Evolutionary conservation across 1,140 invertebrate species (phyloP), one percentile per base, ranked within the genome.

Genomic region (Globodera rostochiensis): DNA sequence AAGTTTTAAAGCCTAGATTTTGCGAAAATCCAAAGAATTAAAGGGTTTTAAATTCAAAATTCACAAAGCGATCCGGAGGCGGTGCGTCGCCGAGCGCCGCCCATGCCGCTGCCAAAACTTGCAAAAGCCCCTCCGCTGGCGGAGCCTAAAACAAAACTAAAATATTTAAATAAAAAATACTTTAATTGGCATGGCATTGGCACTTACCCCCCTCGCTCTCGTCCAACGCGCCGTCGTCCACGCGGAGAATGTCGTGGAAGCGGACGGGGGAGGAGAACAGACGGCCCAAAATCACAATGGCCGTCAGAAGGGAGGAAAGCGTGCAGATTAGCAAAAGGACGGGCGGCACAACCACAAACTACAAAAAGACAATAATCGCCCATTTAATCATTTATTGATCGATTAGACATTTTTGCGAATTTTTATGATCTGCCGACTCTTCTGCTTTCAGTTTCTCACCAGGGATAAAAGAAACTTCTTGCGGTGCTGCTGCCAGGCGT

Each of bases 401-500:
- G 77, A 70, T 78, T 73, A 45, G 46, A 21, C n/a, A 53, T 13
- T 76, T 36, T 36, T 36, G 25, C 25, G 25, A 36, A 2, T 36
- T 36, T 36, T 36, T 1, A 36, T 36, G 25, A 36, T 36, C 25
- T 36, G 50, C 70, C n/a, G 66, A 79, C 49, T 6, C 36, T 79
- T 36, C 25, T 64, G 25, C 66, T 82, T 5, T 81, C 76, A 36
- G 11, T 81, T n/a, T 60, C 47, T 25, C 53, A 85, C 84, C 77
- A 85, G 21, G 9, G 85, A 86, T n/a, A 86, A 50, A 8, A 86
- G 67, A 76, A 86, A 86, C 66, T 86, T 86, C 67, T 86, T 86
- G 25, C 85, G 82, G 73, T 86, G 85, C 49, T 86, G 86, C 57
- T 85, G 85, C 85, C 85, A 86, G 3, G 83, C 84, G 75, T 86